Evolutionary conservation across 2,888 invertebrate genomes (phyloP).

Genomic region (Meghimatium bilineatum): DNA sequence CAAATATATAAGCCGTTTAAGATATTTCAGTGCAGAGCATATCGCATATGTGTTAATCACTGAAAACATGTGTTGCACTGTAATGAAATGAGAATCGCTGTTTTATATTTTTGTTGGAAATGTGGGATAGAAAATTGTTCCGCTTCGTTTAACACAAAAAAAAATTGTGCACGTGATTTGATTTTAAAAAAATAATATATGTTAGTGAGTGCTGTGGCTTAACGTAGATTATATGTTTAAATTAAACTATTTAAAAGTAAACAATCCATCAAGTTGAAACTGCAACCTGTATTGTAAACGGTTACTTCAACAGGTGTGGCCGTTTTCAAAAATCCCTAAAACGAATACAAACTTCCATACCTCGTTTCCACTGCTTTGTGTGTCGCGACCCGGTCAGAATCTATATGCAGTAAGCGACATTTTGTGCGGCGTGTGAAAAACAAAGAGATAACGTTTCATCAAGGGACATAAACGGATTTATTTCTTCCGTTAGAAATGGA

Average conservation of each 20-base stretch:
- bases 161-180: not conserved
- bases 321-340: not conserved
- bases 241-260: not conserved
- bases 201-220: not conserved
- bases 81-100: no score
- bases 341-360: not conserved
- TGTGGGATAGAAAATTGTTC: not conserved
- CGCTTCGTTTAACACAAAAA: not conserved
- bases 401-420: not conserved
- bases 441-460: not conserved
- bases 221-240: not conserved
- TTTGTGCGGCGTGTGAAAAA: not conserved
- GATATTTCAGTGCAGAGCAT: no score
- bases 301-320: slow-evolving; percentile 10
- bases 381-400: not conserved
- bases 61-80: no score
- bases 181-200: no score
- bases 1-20: no score
- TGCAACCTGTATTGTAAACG: not conserved
- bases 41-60: no score
- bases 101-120: no score
- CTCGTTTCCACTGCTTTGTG: not conserved
- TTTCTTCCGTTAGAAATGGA: no score
- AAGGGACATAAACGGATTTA: not conserved
- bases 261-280: not conserved